Evolutionary conservation across 2,113 vertebrate species (phyloP), one percentile per base, ranked within the genome.

Genomic region (Tyto alba): DNA sequence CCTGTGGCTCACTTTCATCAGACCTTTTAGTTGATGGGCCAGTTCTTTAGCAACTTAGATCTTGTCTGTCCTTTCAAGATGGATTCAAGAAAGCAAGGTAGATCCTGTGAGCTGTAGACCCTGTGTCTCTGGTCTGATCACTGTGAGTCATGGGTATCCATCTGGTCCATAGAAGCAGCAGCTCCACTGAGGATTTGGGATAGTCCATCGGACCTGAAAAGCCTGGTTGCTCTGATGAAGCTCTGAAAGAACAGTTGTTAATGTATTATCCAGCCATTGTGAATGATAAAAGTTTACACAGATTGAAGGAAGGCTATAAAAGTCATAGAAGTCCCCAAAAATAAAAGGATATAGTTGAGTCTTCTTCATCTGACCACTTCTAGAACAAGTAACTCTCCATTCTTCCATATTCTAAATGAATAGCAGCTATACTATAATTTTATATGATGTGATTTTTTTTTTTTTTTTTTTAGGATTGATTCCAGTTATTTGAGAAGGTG

Each of bases 81-180:
- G 7, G 25, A 60, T 56, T 88, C 22, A 64, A 68, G 66, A 60
- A 64, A 34, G 18, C 30, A 30, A 43, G 4, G 21, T 16, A 17
- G 40, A 48, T 34, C 10, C 63, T 43, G 25, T 63, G 45, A 90
- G 25, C 47, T 30, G 1, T 6, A 30, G 17, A 19, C 6, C 16
- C 14, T 13, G 16, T 77, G 13, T 32, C 8, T 69, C 48, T 81
- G 26, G 9, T 38, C 22, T 56, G 15, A 20, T 67, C 38, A 3
- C 14, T 21, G 1, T 1, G 20, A 78, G 4, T 36, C 4, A 7
- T 2, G 2, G 21, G 11, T 68, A 59, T 63, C 26, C 34, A 9
- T 29, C 57, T 55, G 25, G 7, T 62, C 21, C n/a, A 10, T 0
- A 32, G 38, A 50, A 67, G 17, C 47, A 55, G 66, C 36, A 59